Conservation (phyloP, 2,888 invertebrate species). For the Toxonevra muliebris region DNA sequence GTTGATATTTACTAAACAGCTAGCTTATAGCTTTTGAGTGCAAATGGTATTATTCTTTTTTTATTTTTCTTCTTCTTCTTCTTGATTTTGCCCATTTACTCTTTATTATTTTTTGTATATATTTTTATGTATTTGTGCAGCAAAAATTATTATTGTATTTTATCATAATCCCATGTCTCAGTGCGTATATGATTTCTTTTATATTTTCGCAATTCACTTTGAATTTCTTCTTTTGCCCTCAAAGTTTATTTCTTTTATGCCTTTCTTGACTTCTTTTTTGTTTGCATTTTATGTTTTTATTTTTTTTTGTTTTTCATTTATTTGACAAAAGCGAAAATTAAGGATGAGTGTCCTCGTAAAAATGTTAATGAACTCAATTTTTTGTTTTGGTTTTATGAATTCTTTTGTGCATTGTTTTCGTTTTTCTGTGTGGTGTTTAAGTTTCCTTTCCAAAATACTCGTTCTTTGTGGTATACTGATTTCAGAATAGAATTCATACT, state of each 20-base stretch:
- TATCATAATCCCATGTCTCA: constrained; percentile 23
- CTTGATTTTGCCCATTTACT: neutral
- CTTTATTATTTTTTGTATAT: neutral
- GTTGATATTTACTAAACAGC: neutral
- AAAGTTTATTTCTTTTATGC: constrained; percentile 10
- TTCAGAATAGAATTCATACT: neutral
- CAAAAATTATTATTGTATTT: neutral
- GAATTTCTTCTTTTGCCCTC: constrained; percentile 3
- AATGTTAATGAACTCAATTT: constrained; percentile 42
- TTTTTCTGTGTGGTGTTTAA: constrained; percentile 3
- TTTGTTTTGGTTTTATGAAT: constrained; percentile 23
- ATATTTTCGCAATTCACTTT: constrained; percentile 7
- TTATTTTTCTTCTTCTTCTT: constrained; percentile 14
- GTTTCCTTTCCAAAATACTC: neutral
- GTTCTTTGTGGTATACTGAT: constrained; percentile 17
- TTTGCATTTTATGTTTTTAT: constrained; percentile 6
- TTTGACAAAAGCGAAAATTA: constrained; percentile 24
- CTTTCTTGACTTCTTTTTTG: constrained; percentile 6
- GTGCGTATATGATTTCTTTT: constrained; percentile 24
- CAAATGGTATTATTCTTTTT: neutral
- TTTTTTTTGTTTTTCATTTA: constrained; percentile 19
- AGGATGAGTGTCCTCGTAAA: constrained; percentile 37
- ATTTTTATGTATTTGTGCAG: neutral
- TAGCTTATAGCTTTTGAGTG: no score
- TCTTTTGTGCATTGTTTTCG: neutral